Evolutionary conservation across 2,797 vertebrate genomes (phyloP).

Genomic region (Loris lydekkerianus): DNA sequence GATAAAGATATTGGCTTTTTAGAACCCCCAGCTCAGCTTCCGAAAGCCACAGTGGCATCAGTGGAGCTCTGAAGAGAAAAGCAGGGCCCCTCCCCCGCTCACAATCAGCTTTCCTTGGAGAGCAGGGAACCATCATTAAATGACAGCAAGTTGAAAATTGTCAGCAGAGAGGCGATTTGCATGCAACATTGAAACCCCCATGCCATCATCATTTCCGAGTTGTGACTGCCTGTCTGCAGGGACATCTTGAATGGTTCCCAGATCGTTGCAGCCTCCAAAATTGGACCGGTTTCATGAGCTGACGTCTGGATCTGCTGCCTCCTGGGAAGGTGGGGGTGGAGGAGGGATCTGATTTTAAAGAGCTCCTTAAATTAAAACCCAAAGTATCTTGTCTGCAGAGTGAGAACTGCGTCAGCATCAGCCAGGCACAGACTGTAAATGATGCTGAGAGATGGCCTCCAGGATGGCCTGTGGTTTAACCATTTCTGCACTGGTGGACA

Average conservation of each 20-base stretch:
- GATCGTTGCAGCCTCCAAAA: slow-evolving; percentile 57
- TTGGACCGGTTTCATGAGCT: slow-evolving; percentile 65
- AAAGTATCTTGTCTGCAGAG: slow-evolving; percentile 33
- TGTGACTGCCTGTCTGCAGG: slow-evolving; percentile 54
- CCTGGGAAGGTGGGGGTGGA: slow-evolving; percentile 44
- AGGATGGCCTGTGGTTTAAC: slow-evolving; percentile 76
- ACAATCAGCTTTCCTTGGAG: slow-evolving; percentile 31
- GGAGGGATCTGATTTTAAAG: slow-evolving; percentile 69
- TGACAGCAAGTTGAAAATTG: slow-evolving; percentile 69
- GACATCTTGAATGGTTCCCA: slow-evolving; percentile 62
- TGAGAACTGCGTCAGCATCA: slow-evolving; percentile 16
- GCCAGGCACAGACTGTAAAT: slow-evolving; percentile 23
- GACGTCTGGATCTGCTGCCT: slow-evolving; percentile 69
- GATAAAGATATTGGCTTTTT: slow-evolving; percentile 41
- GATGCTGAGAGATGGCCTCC: slow-evolving; percentile 79
- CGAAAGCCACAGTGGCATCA: background rate
- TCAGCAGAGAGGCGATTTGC: slow-evolving; percentile 46
- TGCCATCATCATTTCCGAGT: slow-evolving; percentile 40
- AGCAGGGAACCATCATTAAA: slow-evolving; percentile 49
- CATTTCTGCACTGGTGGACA: slow-evolving; percentile 14
- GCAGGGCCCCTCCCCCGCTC: slow-evolving; percentile 2
- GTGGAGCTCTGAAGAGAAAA: background rate
- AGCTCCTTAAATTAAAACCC: slow-evolving; percentile 74
- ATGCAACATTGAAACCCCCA: slow-evolving; percentile 22
- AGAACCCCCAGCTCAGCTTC: slow-evolving; percentile 38